These are phyloP conservation scores for Varanus salvator DNA, from an alignment of 2,113 vertebrate species.

Conservation along the genomic window DNA sequence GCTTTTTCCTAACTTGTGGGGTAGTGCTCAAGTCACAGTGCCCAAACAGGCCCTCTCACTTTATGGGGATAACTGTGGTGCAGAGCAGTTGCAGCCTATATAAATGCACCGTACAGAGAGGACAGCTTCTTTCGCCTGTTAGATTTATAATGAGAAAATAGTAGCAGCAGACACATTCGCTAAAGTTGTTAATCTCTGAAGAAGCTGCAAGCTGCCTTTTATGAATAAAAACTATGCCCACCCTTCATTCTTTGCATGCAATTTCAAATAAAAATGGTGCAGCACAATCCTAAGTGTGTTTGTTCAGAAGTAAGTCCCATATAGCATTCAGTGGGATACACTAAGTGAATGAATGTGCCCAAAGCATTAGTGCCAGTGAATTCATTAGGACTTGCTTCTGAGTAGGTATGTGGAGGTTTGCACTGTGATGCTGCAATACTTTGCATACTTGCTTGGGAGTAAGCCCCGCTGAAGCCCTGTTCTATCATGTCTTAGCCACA, in stretches of 20 bases:
- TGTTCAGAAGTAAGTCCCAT: not conserved
- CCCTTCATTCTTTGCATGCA: not conserved
- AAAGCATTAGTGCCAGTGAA: not conserved
- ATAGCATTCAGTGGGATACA: not conserved
- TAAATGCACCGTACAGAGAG: not conserved
- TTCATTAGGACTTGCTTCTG: not conserved
- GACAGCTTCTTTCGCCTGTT: not conserved
- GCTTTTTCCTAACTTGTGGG: constrained; percentile 29
- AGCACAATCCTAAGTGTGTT: not conserved
- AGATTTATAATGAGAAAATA: not conserved
- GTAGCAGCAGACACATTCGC: not conserved
- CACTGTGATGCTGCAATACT: not conserved
- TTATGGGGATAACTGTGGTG: not conserved
- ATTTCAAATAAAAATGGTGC: not conserved
- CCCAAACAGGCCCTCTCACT: not conserved
- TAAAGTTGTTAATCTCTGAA: not conserved
- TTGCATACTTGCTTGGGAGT: not conserved
- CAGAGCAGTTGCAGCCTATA: not conserved
- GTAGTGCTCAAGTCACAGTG: not conserved
- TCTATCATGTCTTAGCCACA: not conserved
- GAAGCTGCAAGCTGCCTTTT: not conserved
- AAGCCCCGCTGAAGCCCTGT: not conserved
- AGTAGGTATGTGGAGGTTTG: not conserved
- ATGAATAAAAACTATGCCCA: not conserved
- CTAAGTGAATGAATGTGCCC: not conserved